These are phyloP conservation scores for Sigmodon hispidus DNA, from an alignment of 2,113 vertebrate species.

Conservation along the genomic window DNA sequence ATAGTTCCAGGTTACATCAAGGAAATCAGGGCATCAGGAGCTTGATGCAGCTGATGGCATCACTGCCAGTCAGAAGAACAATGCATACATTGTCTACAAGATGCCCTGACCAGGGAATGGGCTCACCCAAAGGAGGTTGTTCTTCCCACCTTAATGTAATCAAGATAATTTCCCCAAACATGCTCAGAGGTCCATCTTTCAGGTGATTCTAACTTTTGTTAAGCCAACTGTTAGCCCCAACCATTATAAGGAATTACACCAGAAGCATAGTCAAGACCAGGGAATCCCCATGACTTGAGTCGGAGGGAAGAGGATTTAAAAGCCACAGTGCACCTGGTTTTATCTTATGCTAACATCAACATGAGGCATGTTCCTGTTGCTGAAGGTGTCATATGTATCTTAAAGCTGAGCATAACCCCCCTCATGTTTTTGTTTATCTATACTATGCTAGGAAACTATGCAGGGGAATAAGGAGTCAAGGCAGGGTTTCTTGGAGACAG, in stretches of 20 bases:
- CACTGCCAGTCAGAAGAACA: neutral
- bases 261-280: neutral
- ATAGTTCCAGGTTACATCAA: neutral
- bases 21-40: neutral
- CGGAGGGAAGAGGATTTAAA: neutral
- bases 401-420: neutral
- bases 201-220: neutral
- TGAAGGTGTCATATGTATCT: neutral
- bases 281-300: neutral
- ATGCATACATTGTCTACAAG: neutral
- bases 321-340: neutral
- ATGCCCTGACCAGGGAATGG: neutral
- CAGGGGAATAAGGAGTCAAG: neutral
- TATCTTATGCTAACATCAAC: neutral
- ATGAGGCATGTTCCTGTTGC: neutral
- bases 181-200: neutral
- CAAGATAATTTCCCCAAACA: neutral
- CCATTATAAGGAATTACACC: neutral
- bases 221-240: neutral
- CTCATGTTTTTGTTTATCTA: neutral
- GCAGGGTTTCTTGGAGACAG: neutral
- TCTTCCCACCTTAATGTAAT: neutral
- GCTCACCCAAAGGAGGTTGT: neutral
- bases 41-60: no score
- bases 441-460: neutral